Percentiles rank a stretch among this genome's conserved stretches.
Evolutionary conservation across 1,140 invertebrate genomes (phyloP).

Genomic region (Mizuhopecten yessoensis): DNA sequence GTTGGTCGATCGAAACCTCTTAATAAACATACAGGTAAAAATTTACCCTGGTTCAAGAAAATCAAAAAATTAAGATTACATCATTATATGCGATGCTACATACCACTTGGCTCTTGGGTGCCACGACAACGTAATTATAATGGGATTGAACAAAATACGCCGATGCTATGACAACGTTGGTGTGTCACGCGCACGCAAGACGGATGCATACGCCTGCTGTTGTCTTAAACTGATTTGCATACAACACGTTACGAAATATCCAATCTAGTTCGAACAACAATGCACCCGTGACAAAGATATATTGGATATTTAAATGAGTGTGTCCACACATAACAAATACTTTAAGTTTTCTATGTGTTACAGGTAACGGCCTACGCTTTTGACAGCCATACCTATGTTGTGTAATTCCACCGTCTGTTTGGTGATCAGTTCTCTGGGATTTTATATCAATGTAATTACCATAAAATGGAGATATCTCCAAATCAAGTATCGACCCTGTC

Average conservation of each 20-base stretch:
- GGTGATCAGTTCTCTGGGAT: neutral
- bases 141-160: neutral
- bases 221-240: neutral
- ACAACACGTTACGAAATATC: neutral
- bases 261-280: neutral
- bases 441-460: neutral
- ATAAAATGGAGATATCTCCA: neutral
- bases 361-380: neutral
- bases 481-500: neutral
- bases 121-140: neutral
- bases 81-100: too few relatives aligned
- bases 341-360: neutral
- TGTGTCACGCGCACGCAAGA: neutral
- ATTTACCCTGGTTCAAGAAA: too few relatives aligned
- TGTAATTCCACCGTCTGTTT: neutral
- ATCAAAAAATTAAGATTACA: too few relatives aligned
- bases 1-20: too few relatives aligned
- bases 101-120: too few relatives aligned
- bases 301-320: neutral
- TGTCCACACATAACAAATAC: neutral
- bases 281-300: constrained; percentile 12
- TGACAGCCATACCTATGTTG: neutral
- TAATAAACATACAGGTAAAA: too few relatives aligned
- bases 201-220: neutral
- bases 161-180: neutral